phyloP scores from a whole-genome alignment of 35 echinoderm and acorn worm genomes.

The Apostichopus japonicus region DNA sequence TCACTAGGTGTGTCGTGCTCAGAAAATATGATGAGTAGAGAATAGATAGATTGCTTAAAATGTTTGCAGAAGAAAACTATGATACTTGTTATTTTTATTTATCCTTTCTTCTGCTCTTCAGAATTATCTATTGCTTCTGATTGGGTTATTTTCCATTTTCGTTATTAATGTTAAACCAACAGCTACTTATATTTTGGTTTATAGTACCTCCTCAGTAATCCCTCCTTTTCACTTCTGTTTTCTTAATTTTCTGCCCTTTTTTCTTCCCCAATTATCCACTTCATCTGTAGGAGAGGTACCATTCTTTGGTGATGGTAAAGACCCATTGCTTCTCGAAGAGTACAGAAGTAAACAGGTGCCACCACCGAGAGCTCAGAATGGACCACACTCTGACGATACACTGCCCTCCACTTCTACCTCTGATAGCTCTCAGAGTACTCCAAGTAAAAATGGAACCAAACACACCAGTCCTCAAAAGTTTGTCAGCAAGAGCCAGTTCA shows the following conservation, averaged over 20 bases:
- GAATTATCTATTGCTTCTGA: too few species aligned
- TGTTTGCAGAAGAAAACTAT: too few species aligned
- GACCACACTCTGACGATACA: background rate
- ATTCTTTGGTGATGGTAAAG: conserved; percentile 19
- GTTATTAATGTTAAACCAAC: too few species aligned
- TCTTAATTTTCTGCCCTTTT: background rate
- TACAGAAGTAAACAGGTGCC: background rate
- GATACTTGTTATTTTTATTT: too few species aligned
- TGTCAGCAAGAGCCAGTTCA: conserved; percentile 81
- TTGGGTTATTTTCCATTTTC: too few species aligned
- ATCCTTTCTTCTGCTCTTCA: too few species aligned
- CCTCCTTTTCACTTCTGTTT: background rate
- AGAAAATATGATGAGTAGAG: too few species aligned
- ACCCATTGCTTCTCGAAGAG: conserved; percentile 8
- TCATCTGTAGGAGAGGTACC: background rate
- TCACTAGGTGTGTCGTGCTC: too few species aligned
- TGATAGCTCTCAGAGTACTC: conserved; percentile 27
- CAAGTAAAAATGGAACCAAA: background rate
- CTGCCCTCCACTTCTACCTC: background rate
- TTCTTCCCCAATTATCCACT: background rate
- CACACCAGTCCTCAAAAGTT: conserved; percentile 64
- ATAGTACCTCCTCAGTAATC: too few species aligned
- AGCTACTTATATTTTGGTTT: too few species aligned
- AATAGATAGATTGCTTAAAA: too few species aligned
- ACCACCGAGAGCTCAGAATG: background rate